Conservation (phyloP, 2,797 vertebrate species). For the Scolopax rusticola region DNA sequence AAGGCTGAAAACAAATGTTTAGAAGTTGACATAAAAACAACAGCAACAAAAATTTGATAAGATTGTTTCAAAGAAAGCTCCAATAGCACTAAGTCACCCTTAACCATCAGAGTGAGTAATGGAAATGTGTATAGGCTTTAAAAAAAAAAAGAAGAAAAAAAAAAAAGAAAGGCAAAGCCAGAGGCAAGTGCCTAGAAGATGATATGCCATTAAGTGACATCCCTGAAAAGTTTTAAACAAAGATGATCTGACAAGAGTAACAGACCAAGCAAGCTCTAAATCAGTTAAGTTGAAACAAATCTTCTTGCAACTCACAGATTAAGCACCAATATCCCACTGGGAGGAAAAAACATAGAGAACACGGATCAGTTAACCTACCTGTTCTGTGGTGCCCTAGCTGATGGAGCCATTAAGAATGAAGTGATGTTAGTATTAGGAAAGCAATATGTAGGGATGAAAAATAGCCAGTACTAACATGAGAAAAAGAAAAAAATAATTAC, state of each 20-base stretch:
- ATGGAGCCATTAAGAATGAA: background rate
- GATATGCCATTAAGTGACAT: background rate
- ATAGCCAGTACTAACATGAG: background rate
- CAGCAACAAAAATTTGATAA: background rate
- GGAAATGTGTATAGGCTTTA: background rate
- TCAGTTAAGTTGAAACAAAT: background rate
- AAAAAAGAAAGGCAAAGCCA: background rate
- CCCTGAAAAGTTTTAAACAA: constrained; percentile 6
- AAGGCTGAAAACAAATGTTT: background rate
- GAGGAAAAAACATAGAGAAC: background rate
- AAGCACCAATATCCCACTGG: background rate
- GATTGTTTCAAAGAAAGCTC: background rate
- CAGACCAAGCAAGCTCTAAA: background rate
- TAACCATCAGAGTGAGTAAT: background rate
- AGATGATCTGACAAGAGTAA: constrained; percentile 10
- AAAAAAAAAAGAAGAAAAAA: background rate
- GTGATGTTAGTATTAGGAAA: background rate
- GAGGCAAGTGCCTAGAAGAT: background rate
- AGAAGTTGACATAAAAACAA: background rate
- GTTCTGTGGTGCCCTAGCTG: background rate
- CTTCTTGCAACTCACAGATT: background rate
- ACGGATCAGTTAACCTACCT: background rate
- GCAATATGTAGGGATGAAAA: background rate
- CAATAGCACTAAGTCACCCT: background rate
- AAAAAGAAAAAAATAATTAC: accelerated